Percentiles rank a stretch among this genome's conserved stretches.
These are phyloP conservation scores for Hystrix cristata DNA, from an alignment of 2,113 vertebrate species.

Conservation along the genomic window DNA sequence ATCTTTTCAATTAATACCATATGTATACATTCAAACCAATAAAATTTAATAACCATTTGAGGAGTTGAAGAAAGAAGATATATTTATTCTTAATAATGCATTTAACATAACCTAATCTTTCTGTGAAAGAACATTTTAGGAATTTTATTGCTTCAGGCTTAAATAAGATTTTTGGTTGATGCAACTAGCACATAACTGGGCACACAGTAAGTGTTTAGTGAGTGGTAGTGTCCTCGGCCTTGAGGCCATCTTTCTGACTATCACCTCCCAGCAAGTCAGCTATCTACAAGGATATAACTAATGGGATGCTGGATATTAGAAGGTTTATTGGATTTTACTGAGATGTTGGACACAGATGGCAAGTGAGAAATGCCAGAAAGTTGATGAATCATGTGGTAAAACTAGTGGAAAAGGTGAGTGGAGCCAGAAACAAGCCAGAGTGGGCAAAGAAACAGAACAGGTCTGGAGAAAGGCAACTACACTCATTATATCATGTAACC, in stretches of 20 bases:
- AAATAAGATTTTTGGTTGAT: slow-evolving; percentile 45
- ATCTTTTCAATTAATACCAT: slow-evolving; percentile 59
- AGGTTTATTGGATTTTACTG: slow-evolving; percentile 74
- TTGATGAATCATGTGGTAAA: slow-evolving; percentile 76
- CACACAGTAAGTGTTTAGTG: slow-evolving; percentile 45
- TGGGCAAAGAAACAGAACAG: slow-evolving; percentile 40
- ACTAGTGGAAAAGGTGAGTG: slow-evolving; percentile 66
- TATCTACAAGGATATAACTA: not conserved
- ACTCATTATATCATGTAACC: slow-evolving; percentile 26
- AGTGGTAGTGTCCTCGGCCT: not conserved
- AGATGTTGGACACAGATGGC: slow-evolving; percentile 66
- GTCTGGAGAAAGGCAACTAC: slow-evolving; percentile 29
- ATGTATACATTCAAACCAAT: slow-evolving; percentile 50
- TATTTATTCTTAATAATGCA: slow-evolving; percentile 56
- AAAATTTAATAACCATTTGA: slow-evolving; percentile 62
- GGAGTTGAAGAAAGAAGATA: slow-evolving; percentile 61
- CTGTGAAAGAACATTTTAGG: slow-evolving; percentile 49
- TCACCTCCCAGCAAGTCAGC: not conserved
- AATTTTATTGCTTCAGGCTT: slow-evolving; percentile 28
- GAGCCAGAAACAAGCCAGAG: slow-evolving; percentile 69
- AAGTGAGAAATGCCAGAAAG: slow-evolving; percentile 70
- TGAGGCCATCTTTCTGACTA: not conserved
- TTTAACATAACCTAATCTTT: slow-evolving; percentile 51
- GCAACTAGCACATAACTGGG: slow-evolving; percentile 22
- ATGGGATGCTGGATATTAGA: slow-evolving; percentile 52